Base-by-base conservation (phyloP, 2,888 invertebrate species). In the Pediacus dermestoides region DNA sequence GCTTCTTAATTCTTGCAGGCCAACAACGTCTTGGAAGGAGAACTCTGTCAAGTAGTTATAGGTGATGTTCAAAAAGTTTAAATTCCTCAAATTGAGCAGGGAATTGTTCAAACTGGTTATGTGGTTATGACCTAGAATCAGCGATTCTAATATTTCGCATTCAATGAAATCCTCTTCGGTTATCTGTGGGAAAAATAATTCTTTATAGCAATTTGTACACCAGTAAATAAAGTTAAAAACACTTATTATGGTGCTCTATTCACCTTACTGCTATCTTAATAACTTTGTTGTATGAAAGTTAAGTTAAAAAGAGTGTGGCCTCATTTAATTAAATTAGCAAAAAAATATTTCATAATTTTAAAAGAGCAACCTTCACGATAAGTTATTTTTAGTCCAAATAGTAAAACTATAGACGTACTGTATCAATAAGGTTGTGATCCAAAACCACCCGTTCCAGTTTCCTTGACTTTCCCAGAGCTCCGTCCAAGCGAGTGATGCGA, bases 11-110 rank as follows among this genome's bases (percentile, higher is more conserved):
- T 77, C 76, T 48, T 78, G 77, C 40, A 89, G 67, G 0, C 88
- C 88, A 39, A 81, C 80, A 28, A 89, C 78, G 65, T 89, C 86
- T 63, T 83, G 80, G 58, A 89, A 76, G 0, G 87, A 87, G 69
- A 90, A 89, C 57, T 87, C 85, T 1, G 76, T 74, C 38, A 89
- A 73, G 22, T 75, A 73, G 62, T 90, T 90, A 61, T 81, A 80
- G 0, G 87, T 85, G 43, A 90, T 71, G 68, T 88, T 88, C 26
- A 86, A 74, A 48, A 76, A 78, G 46, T 76, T 75, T 12, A 90
- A 68, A 6, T 80, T 78, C 52, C 77, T 76, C 33, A 89, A 70
- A 25, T 82, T 81, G 52, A 80, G 72, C 25, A 89, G 63, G 0
- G 88, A 87, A 32, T 81, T 81, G 58, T 87, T 88, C 36, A 89